phyloP scores from a whole-genome alignment of 23 tunicate species.

The Botrylloides violaceus region DNA sequence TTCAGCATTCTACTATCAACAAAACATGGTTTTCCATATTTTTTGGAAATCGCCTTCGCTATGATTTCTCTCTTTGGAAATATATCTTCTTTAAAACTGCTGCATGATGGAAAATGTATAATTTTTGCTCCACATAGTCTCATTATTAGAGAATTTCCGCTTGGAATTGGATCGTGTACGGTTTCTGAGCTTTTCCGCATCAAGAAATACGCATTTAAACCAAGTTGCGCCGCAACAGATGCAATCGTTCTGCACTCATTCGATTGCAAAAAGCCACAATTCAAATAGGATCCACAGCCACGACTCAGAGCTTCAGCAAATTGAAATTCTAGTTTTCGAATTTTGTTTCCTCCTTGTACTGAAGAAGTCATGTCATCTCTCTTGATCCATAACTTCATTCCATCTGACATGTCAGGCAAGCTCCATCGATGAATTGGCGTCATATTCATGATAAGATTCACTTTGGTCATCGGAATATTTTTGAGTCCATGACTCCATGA shows the following conservation, averaged over 20 bases:
- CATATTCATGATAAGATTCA: background rate
- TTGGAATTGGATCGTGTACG: background rate
- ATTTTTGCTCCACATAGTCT: slow-evolving; percentile 29
- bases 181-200: slow-evolving; percentile 19
- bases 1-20: slow-evolving; percentile 73
- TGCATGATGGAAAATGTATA: slow-evolving; percentile 39
- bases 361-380: slow-evolving; percentile 27
- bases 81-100: slow-evolving; percentile 34
- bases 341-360: slow-evolving; percentile 18
- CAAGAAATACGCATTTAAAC: slow-evolving; percentile 65
- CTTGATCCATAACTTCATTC: slow-evolving; percentile 3
- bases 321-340: slow-evolving; percentile 73
- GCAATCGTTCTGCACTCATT: slow-evolving; percentile 91
- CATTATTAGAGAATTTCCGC: slow-evolving; percentile 71
- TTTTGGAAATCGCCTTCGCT: slow-evolving; percentile 23
- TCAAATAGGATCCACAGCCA: slow-evolving; percentile 53
- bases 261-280: slow-evolving; percentile 67
- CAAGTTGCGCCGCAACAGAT: slow-evolving; percentile 61
- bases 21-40: slow-evolving; percentile 46
- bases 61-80: slow-evolving; percentile 42
- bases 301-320: slow-evolving; percentile 61
- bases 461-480: background rate
- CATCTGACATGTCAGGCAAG: slow-evolving; percentile 2
- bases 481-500: slow-evolving; percentile 4
- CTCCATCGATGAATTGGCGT: slow-evolving; percentile 24